Conservation (phyloP, 2,797 vertebrate genomes). For the Sternarchorhynchus goeldii region DNA sequence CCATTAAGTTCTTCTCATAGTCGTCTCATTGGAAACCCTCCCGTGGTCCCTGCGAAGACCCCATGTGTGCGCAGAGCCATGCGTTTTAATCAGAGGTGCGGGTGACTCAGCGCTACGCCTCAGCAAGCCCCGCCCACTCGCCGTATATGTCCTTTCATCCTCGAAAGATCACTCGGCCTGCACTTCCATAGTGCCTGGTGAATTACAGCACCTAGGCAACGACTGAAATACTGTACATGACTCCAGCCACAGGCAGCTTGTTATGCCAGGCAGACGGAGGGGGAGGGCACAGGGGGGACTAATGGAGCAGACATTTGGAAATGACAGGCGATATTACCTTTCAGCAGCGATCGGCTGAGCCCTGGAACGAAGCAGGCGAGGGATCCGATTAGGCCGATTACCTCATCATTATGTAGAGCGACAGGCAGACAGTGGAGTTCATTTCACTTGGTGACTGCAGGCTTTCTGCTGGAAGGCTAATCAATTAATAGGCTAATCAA, state of each 20-base stretch:
- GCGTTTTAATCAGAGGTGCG: conserved; percentile 63
- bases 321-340: conserved; percentile 67
- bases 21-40: conserved; percentile 26
- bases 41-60: conserved; percentile 44
- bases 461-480: conserved; percentile 63
- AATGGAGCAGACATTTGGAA: conserved; percentile 72
- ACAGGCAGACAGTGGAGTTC: conserved; percentile 64
- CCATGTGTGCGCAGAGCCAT: conserved; percentile 48
- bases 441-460: conserved; percentile 66
- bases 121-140: conserved; percentile 65
- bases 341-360: conserved; percentile 51
- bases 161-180: conserved; percentile 72
- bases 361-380: conserved; percentile 47
- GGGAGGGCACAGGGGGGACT: conserved; percentile 55
- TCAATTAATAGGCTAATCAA: conserved; percentile 75
- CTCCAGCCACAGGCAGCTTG: conserved; percentile 69
- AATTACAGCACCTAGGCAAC: conserved; percentile 72
- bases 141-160: conserved; percentile 64
- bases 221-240: conserved; percentile 63
- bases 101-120: conserved; percentile 64
- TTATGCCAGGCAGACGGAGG: conserved; percentile 59
- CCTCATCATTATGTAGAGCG: conserved; percentile 65
- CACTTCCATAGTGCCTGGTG: conserved; percentile 63
- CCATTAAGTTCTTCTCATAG: conserved; percentile 41
- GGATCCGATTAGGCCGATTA: conserved; percentile 62